A percentile compares a stretch with the other conserved stretches of the same genome.
Evolutionary conservation across 2,888 invertebrate species (phyloP).

Genomic region (Linnaemya vulpina): DNA sequence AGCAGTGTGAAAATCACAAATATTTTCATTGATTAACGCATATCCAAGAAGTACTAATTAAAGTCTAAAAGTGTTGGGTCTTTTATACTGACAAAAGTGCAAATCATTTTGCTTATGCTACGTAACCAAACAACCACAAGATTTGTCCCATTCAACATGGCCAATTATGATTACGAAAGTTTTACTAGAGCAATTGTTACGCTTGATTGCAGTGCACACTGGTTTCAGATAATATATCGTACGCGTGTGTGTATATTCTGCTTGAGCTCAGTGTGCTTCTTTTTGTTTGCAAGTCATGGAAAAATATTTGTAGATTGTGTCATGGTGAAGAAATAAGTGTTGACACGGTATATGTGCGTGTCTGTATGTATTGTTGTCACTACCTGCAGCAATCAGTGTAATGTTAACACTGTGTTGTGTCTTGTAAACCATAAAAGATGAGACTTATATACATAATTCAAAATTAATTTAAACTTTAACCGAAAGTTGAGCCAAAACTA

Average conservation of each 20-base stretch:
- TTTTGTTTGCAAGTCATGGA: neutral
- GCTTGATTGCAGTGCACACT: constrained; percentile 59
- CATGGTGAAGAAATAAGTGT: too few relatives aligned
- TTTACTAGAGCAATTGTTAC: constrained; percentile 62
- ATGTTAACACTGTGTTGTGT: too few relatives aligned
- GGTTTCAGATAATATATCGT: neutral
- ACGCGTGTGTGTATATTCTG: neutral
- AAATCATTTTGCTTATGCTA: neutral
- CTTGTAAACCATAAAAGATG: too few relatives aligned
- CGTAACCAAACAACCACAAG: constrained; percentile 58
- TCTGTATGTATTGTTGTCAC: too few relatives aligned
- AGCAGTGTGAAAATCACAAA: constrained; percentile 78
- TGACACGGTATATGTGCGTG: too few relatives aligned
- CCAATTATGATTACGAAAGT: constrained; percentile 68
- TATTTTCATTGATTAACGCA: constrained; percentile 77
- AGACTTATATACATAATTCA: too few relatives aligned
- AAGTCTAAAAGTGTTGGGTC: neutral
- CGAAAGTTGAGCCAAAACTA: too few relatives aligned
- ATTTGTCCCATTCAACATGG: constrained; percentile 34
- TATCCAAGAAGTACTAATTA: constrained; percentile 50
- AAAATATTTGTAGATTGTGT: too few relatives aligned
- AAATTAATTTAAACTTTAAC: too few relatives aligned
- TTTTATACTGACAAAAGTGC: constrained; percentile 53
- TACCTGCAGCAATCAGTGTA: too few relatives aligned
- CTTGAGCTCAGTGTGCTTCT: neutral